Percentiles rank a stretch among this genome's conserved stretches.
Conservation (phyloP, 2,797 vertebrate genomes). For the Pangasius macronema region DNA sequence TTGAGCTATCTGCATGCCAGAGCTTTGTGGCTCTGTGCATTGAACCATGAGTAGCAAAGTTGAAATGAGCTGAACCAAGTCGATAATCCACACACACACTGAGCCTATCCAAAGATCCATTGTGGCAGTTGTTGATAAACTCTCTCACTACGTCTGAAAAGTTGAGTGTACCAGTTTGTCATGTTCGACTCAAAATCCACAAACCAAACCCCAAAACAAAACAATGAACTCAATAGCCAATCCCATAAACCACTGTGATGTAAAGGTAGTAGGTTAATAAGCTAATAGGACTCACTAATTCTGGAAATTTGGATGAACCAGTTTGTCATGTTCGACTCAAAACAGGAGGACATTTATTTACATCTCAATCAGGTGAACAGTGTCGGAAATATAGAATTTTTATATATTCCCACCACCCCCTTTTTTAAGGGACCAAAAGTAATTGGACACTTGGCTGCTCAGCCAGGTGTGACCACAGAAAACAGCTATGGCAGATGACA, state of each 20-base stretch:
- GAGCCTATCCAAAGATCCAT: not conserved
- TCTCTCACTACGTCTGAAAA: not conserved
- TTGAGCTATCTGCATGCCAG: not conserved
- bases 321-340: not conserved
- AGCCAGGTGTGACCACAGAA: not conserved
- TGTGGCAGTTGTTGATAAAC: not conserved
- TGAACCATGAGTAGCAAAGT: not conserved
- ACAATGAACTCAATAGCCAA: not conserved
- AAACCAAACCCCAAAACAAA: not conserved
- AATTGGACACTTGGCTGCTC: not conserved
- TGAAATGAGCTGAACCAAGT: not conserved
- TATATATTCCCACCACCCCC: not conserved
- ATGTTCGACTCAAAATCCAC: not conserved
- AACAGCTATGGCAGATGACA: not conserved
- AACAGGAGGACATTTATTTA: not conserved
- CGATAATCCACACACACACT: not conserved
- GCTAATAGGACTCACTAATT: not conserved
- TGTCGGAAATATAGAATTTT: not conserved
- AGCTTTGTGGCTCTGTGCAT: not conserved
- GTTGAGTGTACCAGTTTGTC: not conserved
- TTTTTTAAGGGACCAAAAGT: not conserved
- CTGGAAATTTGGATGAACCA: not conserved
- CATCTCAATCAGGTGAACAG: not conserved
- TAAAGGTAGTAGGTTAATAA: not conserved
- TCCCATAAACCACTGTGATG: not conserved